phyloP scores from a whole-genome alignment of 2,888 invertebrate species.

The Tachina lurida region DNA sequence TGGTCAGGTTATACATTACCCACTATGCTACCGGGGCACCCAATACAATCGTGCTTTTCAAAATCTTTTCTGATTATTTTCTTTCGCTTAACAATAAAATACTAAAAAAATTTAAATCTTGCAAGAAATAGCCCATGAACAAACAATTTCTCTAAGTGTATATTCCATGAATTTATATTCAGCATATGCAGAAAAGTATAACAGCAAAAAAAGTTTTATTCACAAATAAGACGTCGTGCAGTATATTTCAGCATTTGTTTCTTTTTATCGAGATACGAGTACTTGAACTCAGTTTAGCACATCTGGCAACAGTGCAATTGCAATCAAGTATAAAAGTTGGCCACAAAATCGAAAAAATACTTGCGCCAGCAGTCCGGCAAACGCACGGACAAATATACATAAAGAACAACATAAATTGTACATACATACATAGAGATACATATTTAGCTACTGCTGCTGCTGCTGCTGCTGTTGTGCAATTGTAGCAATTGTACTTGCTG shows the following conservation, averaged over 20 bases:
- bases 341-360: conserved; percentile 50
- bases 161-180: not conserved
- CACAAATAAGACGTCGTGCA: conserved; percentile 37
- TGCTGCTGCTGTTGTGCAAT: conserved; percentile 41
- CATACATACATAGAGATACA: too few species aligned
- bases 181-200: conserved; percentile 18
- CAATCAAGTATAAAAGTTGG: conserved; percentile 61
- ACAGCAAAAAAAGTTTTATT: conserved; percentile 16
- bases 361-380: conserved; percentile 5
- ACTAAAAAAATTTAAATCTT: too few species aligned
- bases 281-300: conserved; percentile 59
- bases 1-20: too few species aligned
- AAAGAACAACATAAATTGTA: conserved; percentile 45
- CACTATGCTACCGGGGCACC: too few species aligned
- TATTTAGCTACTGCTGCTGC: conserved; percentile 72
- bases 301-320: conserved; percentile 58
- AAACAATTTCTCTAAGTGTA: conserved; percentile 33
- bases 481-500: conserved; percentile 33
- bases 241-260: conserved; percentile 20
- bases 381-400: conserved; percentile 22
- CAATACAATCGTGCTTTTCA: too few species aligned
- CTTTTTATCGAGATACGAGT: conserved; percentile 24
- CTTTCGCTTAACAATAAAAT: too few species aligned
- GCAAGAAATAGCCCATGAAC: not conserved
- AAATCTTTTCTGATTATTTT: too few species aligned